Evolutionary conservation across 2,113 vertebrate genomes (phyloP).

Genomic region (Gnathonemus longibarbis): DNA sequence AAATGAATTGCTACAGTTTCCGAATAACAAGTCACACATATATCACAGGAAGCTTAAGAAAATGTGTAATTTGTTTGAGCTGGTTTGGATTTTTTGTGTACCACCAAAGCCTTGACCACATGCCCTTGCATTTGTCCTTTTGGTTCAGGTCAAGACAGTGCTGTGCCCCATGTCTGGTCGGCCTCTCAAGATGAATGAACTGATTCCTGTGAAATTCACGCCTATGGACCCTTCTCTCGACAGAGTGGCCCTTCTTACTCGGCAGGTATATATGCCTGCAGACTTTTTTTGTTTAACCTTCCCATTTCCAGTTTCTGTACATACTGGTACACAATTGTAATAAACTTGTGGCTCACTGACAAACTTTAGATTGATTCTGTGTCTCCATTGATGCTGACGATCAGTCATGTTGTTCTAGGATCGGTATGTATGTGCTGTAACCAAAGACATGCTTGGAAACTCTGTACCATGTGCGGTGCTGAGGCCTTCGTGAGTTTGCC

Average conservation of each 20-base stretch:
- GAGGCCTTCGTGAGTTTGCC: conserved; percentile 70
- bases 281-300: neutral
- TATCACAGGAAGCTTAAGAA: neutral
- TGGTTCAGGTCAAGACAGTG: conserved; percentile 65
- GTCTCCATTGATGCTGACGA: neutral
- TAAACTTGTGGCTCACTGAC: neutral
- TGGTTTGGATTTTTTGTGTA: neutral
- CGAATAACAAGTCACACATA: neutral
- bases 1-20: neutral
- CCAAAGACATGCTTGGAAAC: conserved; percentile 77
- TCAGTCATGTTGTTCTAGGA: conserved; percentile 47
- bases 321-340: neutral
- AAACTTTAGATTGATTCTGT: neutral
- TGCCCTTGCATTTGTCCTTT: too few relatives aligned
- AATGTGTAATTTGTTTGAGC: neutral
- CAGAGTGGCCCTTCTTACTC: conserved; percentile 73
- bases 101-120: neutral
- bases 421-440: conserved; percentile 79
- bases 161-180: conserved; percentile 80
- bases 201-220: conserved; percentile 63
- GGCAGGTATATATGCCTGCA: conserved; percentile 51
- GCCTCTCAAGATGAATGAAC: conserved; percentile 76
- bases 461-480: conserved; percentile 78
- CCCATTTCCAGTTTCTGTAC: neutral
- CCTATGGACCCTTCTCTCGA: conserved; percentile 66